Evolutionary conservation across 2,113 vertebrate species (phyloP), one percentile per base, ranked within the genome.

Genomic region (Microcebus jonahi): DNA sequence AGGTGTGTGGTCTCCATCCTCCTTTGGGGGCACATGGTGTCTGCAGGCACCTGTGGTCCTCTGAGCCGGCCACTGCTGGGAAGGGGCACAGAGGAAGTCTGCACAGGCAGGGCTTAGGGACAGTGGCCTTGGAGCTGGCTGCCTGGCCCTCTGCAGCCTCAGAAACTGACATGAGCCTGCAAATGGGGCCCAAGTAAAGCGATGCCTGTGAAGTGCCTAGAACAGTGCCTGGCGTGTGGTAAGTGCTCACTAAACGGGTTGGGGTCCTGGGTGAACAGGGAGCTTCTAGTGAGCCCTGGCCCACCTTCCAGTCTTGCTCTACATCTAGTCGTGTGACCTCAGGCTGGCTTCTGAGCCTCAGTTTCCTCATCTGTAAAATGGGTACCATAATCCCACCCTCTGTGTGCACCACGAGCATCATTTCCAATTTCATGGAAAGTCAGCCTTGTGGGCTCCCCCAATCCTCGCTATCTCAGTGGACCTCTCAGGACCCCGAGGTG

Each of bases 361-460:
- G 39, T 50, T 61, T 93, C 18, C 59, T 68, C 29, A 12, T 36
- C 53, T 75, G 70, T 53, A 13, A 23, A 42, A 4, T 21, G 75
- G 68, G 55, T 29, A 11, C 45, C 3, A 25, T 4, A 7, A 13
- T 2, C 6, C 34, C 27, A 31, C 14, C 76, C 39, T 73, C 20
- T 0, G 9, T 4, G 17, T 12, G 8, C 5, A 17, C 45, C 31
- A 8, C 0, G 2, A 77, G 31, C 31, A 6, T 21, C 61, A 27
- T 17, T 61, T n/a, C 14, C 18, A 42, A 9, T 8, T 25, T 17
- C 14, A 57, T 15, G 67, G 70, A 29, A n/a, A 55, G 71, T 59
- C 57, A 48, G 68, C 48, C 53, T 1, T 0, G 0, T 4, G 12
- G 42, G n/a, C 17, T 20, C 8, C 50, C 50, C 84, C 23, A 25